A percentile compares a stretch with the other conserved stretches of the same genome.
Evolutionary conservation across 2,888 invertebrate species (phyloP).

Genomic region (Euplagia quadripunctaria): DNA sequence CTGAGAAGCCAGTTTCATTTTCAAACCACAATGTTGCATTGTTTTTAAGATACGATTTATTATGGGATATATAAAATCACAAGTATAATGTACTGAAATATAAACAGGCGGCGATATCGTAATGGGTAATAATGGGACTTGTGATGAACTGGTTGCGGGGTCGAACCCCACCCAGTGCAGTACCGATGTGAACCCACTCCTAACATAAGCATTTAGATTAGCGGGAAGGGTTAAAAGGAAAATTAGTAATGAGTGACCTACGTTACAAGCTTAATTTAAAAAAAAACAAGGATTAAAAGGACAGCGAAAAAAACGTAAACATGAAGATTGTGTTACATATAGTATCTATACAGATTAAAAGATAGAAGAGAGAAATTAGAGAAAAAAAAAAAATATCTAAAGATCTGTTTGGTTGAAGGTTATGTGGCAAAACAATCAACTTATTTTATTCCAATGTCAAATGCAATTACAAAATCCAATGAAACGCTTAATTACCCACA

Average conservation of each 20-base stretch:
- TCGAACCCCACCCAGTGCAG: neutral
- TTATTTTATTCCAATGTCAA: conserved; percentile 38
- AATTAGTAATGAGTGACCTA: too few species aligned
- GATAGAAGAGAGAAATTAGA: too few species aligned
- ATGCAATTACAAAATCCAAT: conserved; percentile 36
- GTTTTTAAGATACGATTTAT: neutral
- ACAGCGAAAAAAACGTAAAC: too few species aligned
- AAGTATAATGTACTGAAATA: too few species aligned
- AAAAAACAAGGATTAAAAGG: too few species aligned
- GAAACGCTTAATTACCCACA: conserved; percentile 1
- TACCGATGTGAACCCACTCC: neutral
- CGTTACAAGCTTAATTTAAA: too few species aligned
- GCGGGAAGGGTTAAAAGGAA: too few species aligned
- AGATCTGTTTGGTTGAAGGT: conserved; percentile 6
- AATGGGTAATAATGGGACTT: neutral
- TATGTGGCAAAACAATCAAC: conserved; percentile 26
- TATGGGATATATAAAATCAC: too few species aligned
- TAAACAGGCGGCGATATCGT: neutral
- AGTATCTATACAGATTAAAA: too few species aligned
- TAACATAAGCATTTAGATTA: too few species aligned
- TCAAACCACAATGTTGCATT: neutral
- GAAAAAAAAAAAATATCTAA: too few species aligned
- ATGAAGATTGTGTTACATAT: too few species aligned
- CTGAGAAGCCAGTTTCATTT: neutral
- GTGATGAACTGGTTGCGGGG: neutral